Conservation (phyloP, 2,797 vertebrate genomes). For the Amazona finschi region DNA sequence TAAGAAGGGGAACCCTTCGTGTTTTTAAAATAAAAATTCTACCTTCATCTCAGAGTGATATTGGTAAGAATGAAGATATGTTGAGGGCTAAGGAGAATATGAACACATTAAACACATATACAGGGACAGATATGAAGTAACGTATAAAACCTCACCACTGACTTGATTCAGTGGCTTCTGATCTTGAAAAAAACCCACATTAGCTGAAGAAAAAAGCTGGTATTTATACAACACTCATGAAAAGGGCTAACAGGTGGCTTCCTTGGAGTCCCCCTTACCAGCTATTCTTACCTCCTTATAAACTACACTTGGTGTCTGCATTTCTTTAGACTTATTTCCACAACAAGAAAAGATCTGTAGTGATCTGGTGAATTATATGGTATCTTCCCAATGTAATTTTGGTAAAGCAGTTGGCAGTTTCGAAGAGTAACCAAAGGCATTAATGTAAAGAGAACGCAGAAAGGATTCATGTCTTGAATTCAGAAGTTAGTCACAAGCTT, state of each 20-base stretch:
- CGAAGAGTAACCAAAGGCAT: rapidly evolving
- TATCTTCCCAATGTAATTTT: neutral
- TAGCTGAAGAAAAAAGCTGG: neutral
- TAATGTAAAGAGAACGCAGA: neutral
- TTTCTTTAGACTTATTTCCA: neutral
- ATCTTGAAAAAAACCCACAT: neutral
- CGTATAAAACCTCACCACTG: neutral
- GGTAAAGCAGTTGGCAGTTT: neutral
- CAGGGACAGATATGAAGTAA: neutral
- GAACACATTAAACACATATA: neutral
- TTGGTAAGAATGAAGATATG: neutral
- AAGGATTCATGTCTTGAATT: neutral
- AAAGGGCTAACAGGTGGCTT: neutral
- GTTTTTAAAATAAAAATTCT: neutral
- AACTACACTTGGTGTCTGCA: neutral
- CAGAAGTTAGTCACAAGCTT: neutral
- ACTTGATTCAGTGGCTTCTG: neutral
- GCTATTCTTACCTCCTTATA: neutral
- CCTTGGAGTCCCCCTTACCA: neutral
- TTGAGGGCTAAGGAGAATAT: neutral
- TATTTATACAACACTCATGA: neutral
- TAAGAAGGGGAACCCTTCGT: neutral
- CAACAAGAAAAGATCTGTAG: neutral
- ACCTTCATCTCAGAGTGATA: neutral
- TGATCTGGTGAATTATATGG: neutral